Conservation (phyloP, 1,140 invertebrate species). For the Cheumatopsyche charites region DNA sequence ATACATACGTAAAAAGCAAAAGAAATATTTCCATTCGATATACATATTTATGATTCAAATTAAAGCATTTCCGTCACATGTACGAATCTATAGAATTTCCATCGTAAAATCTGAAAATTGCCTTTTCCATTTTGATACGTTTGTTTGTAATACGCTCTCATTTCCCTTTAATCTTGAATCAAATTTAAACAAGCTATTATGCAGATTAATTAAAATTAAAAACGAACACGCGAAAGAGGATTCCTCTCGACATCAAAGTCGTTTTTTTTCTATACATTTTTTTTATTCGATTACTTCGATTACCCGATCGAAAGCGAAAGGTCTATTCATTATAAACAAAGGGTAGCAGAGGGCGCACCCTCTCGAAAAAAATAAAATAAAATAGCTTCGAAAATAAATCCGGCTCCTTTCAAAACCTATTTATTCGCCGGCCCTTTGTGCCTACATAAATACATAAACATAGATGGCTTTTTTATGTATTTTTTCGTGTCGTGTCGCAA, state of each 20-base stretch:
- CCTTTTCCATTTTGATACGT: too few species aligned
- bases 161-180: too few species aligned
- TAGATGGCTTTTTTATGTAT: neutral
- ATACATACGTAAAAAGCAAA: too few species aligned
- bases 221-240: neutral
- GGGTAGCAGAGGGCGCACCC: neutral
- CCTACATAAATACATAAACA: neutral
- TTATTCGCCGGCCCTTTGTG: constrained; percentile 5
- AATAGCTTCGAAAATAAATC: constrained; percentile 14
- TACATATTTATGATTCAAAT: too few species aligned
- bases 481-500: constrained; percentile 10
- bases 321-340: constrained; percentile 18
- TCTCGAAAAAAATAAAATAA: neutral
- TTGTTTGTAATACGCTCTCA: too few species aligned
- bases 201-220: constrained; percentile 2
- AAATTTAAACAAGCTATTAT: too few species aligned
- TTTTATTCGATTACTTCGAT: constrained; percentile 16
- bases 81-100: too few species aligned
- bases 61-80: too few species aligned
- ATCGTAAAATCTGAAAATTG: too few species aligned
- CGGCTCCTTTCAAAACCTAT: constrained; percentile 3
- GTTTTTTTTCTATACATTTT: too few species aligned
- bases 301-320: constrained; percentile 19
- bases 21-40: too few species aligned
- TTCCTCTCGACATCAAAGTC: constrained; percentile 6